Percentiles rank a stretch among this genome's conserved stretches.
Evolutionary conservation across 2,113 vertebrate species (phyloP).

Genomic region (Cryptotis parvus): DNA sequence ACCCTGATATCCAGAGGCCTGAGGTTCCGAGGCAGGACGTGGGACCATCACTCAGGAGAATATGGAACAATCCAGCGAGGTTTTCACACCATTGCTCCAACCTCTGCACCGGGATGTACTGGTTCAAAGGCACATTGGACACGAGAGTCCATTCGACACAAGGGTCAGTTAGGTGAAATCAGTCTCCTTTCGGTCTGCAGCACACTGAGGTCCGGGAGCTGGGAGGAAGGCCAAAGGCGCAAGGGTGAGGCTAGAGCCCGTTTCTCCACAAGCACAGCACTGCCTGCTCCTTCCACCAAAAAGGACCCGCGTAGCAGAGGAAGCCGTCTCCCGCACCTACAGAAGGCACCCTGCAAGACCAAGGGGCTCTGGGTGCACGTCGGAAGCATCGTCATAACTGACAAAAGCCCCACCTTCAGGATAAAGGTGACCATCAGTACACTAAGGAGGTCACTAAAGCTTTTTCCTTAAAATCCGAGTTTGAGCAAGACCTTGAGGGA

Average conservation of each 20-base stretch:
- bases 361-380: neutral
- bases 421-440: neutral
- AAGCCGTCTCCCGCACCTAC: neutral
- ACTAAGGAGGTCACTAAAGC: neutral
- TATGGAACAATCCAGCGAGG: neutral
- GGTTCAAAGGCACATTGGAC: slow-evolving; percentile 2
- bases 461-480: neutral
- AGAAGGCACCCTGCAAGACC: too few relatives aligned
- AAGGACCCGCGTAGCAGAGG: neutral
- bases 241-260: neutral
- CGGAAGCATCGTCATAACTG: neutral
- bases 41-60: neutral
- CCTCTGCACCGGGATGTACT: neutral
- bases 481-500: neutral
- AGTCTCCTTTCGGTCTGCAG: slow-evolving; percentile 10
- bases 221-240: neutral
- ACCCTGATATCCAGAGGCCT: neutral
- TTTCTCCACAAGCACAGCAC: neutral
- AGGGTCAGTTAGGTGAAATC: neutral
- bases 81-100: neutral
- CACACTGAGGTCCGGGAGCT: neutral
- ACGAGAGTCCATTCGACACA: neutral
- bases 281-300: neutral
- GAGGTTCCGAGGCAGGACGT: neutral
- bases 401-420: neutral